These are phyloP conservation scores for Torymus tubicola DNA, from an alignment of 2,888 invertebrate species.

Conservation along the genomic window DNA sequence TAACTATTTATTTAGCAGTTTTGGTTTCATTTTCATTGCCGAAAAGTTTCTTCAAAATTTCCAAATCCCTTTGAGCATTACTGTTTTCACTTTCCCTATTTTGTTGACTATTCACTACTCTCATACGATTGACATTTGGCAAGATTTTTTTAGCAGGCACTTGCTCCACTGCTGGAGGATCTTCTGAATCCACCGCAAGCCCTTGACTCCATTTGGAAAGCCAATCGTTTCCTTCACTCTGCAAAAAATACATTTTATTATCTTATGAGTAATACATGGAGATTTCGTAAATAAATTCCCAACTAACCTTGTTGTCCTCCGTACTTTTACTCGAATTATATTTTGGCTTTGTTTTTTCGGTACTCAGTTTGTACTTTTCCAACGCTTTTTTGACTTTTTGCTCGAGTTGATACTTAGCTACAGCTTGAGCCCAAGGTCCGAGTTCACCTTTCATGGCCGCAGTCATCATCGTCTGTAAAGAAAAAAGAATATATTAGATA, in stretches of 20 bases:
- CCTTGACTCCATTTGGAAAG: conserved; percentile 61
- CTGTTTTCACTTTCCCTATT: conserved; percentile 7
- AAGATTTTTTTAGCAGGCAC: conserved; percentile 2
- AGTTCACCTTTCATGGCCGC: conserved; percentile 73
- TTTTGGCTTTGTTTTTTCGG: conserved; percentile 53
- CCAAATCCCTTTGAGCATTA: conserved; percentile 32
- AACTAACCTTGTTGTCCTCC: conserved; percentile 11
- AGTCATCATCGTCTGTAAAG: conserved; percentile 63
- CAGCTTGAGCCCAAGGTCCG: conserved; percentile 71
- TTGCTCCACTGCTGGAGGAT: neutral
- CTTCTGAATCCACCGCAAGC: neutral
- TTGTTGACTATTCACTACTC: conserved; percentile 30
- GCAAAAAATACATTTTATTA: conserved; percentile 17
- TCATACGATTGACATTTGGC: conserved; percentile 44
- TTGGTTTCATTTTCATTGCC: conserved; percentile 27
- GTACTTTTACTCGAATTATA: conserved; percentile 33
- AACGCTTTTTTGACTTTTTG: conserved; percentile 66
- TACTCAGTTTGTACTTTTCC: conserved; percentile 62
- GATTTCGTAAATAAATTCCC: conserved; percentile 1
- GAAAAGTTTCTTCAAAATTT: conserved; percentile 39
- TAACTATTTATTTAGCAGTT: conserved; percentile 3
- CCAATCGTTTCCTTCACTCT: conserved; percentile 61
- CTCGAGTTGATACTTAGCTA: conserved; percentile 70
- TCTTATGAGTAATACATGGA: neutral
- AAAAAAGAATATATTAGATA: too few species aligned